Evolutionary conservation across 2,113 vertebrate species (phyloP).

Genomic region (Jaculus jaculus): DNA sequence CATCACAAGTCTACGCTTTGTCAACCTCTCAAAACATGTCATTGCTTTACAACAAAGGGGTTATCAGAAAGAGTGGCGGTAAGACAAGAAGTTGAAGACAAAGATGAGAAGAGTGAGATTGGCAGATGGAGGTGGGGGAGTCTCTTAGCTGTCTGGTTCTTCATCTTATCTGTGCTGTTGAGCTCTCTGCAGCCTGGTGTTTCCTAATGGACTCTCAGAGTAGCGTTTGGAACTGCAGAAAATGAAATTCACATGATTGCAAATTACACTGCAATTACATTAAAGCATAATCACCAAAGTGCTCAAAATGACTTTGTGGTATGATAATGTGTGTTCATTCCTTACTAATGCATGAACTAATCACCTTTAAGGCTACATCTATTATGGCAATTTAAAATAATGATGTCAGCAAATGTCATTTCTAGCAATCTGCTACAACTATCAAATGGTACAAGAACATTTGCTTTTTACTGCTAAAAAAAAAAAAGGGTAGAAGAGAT

Average conservation of each 20-base stretch:
- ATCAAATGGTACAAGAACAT: not conserved
- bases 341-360: not conserved
- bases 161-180: not conserved
- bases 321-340: not conserved
- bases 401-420: not conserved
- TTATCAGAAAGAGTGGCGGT: not conserved
- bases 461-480: conserved; percentile 5
- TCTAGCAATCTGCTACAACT: not conserved
- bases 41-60: no score
- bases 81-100: not conserved
- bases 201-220: not conserved
- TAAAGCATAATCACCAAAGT: not conserved
- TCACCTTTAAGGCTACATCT: not conserved
- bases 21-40: not conserved
- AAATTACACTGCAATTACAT: not conserved
- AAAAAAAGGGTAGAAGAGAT: no score
- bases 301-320: not conserved
- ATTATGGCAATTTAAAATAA: not conserved
- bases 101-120: not conserved
- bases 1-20: no score
- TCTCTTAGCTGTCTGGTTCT: not conserved
- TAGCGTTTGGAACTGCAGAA: not conserved
- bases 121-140: no score
- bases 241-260: not conserved
- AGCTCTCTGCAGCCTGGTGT: not conserved